Conservation (phyloP, 2,797 vertebrate genomes). For the Monodelphis domestica region DNA sequence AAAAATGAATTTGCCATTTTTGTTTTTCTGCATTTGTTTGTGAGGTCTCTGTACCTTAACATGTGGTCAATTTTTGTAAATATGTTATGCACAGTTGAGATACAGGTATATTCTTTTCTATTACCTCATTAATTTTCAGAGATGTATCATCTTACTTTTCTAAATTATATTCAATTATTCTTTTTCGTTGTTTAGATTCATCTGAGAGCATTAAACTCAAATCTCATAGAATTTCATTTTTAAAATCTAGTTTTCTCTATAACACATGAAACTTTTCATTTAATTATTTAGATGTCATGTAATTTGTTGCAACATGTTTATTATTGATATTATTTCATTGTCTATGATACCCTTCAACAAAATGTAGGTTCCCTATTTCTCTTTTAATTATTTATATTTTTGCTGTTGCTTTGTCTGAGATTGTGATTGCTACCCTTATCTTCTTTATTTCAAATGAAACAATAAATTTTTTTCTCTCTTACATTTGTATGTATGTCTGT, state of each 20-base stretch:
- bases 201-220: not conserved
- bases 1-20: too few species aligned
- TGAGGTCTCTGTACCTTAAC: too few species aligned
- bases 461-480: too few species aligned
- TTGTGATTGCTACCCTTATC: not conserved
- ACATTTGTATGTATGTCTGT: not conserved
- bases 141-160: too few species aligned
- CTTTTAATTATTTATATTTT: not conserved
- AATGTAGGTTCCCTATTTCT: not conserved
- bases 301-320: not conserved
- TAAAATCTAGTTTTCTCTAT: not conserved
- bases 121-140: too few species aligned
- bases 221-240: not conserved
- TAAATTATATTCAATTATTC: too few species aligned
- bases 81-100: too few species aligned
- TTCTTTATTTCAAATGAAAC: too few species aligned
- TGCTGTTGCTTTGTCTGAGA: not conserved
- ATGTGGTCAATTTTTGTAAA: too few species aligned
- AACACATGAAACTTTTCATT: not conserved
- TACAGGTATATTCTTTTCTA: too few species aligned
- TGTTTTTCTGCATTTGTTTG: too few species aligned
- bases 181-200: not conserved
- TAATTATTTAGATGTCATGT: not conserved
- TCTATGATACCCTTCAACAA: not conserved
- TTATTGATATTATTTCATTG: not conserved